These are phyloP conservation scores for Apotomis capreana DNA, from an alignment of 2,888 invertebrate genomes.

Conservation along the genomic window DNA sequence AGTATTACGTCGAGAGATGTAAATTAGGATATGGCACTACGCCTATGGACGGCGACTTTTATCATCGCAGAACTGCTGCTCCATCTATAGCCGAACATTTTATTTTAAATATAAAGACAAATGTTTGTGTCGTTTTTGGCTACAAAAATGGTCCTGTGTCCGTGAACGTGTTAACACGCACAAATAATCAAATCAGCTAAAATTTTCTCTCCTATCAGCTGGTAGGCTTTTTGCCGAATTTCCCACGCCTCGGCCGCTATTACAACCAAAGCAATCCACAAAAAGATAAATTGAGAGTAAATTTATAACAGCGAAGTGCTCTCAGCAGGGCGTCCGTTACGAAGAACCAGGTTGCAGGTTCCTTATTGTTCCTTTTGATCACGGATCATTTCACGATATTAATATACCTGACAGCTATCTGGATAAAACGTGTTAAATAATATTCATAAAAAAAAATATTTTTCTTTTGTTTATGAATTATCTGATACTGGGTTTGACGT, in stretches of 20 bases:
- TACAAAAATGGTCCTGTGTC: too few species aligned
- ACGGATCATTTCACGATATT: conserved; percentile 32
- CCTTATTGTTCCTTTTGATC: conserved; percentile 58
- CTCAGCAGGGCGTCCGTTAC: conserved; percentile 73
- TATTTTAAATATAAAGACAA: too few species aligned
- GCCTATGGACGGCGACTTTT: too few species aligned
- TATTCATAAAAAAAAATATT: not conserved
- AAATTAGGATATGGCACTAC: too few species aligned
- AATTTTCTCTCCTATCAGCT: conserved; percentile 19
- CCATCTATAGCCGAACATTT: too few species aligned
- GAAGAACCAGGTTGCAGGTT: conserved; percentile 66
- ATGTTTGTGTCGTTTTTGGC: too few species aligned
- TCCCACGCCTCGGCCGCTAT: conserved; percentile 62
- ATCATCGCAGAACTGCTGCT: too few species aligned
- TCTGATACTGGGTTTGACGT: too few species aligned
- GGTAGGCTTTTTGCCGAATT: conserved; percentile 64
- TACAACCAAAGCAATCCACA: conserved; percentile 72
- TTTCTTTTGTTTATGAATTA: too few species aligned
- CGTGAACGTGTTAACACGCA: too few species aligned
- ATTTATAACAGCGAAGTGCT: conserved; percentile 73
- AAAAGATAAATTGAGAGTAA: conserved; percentile 75
- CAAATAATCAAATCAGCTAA: conserved; percentile 1
- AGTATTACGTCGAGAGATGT: too few species aligned
- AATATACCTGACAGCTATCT: conserved; percentile 5
- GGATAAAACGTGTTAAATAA: not conserved